Evolutionary conservation across 2,113 vertebrate genomes (phyloP), one percentile per base, ranked within the genome.

Genomic region (Mormyrus lacerda): DNA sequence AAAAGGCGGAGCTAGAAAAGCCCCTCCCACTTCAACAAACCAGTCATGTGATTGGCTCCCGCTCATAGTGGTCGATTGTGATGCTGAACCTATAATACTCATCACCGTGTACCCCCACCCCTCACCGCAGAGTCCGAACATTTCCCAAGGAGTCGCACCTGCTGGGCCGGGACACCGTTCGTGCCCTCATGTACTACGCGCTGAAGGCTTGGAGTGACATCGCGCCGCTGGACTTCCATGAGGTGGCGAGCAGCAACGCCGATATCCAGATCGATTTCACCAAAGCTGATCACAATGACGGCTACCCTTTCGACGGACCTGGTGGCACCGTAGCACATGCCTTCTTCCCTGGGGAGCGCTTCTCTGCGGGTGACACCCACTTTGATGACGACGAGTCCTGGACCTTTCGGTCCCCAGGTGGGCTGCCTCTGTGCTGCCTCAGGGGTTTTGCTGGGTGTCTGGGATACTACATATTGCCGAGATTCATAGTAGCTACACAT

Each of bases 251-350:
- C 85, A 97, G 94, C 8, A 91, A 96, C 0, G 98, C 98, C 0
- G 98, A 99, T 93, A 99, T 99, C 94, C 97, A 99, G 92, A 97
- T 99, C 11, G 98, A 99, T 94, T 99, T 99, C 95, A 97, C 98
- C 89, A 97, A 95, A 90, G 97, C 97, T 0, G 97, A 99, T 85
- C 98, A 99, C 93, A 93, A 97, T 0, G 98, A 99, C 0, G 95
- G 96, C 15, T 99, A 98, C 91, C 98, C 98, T 39, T 99, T 99
- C 0, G 98, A 99, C 0, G 98, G 98, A 3, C 98, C 98, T 0
- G 98, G 98, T 0, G 98, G 98, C 17, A 97, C 97, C 0, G 97
- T 99, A 92, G 98, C 98, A 0, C 98, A 99, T 0, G 98, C 98
- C 2, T 98, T 99, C 93, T 97, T 99, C 91, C 98, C 98, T 0